These are phyloP conservation scores for Drosophila obscura DNA, from an alignment of 1,140 invertebrate genomes.

Conservation along the genomic window DNA sequence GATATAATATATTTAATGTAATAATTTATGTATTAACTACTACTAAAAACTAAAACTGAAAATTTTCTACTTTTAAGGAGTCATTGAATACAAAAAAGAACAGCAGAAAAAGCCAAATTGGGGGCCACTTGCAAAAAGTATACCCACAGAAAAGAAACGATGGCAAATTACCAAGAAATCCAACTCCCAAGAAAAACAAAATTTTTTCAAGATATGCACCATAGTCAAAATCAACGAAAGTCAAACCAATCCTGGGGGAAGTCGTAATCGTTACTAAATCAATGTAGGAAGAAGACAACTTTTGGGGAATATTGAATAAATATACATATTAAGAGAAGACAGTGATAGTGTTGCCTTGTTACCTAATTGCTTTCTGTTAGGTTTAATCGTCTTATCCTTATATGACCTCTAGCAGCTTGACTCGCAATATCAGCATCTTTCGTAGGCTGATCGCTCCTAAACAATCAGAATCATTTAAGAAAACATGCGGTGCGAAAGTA, in stretches of 20 bases:
- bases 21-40: slow-evolving; percentile 79
- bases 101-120: slow-evolving; percentile 48
- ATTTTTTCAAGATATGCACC: slow-evolving; percentile 34
- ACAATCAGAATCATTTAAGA: too few relatives aligned
- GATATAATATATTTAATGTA: slow-evolving; percentile 75
- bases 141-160: slow-evolving; percentile 26
- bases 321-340: slow-evolving; percentile 45
- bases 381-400: too few relatives aligned
- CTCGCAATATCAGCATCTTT: too few relatives aligned
- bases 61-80: slow-evolving; percentile 61
- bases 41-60: slow-evolving; percentile 65
- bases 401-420: too few relatives aligned
- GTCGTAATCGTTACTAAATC: slow-evolving; percentile 53
- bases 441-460: too few relatives aligned
- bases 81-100: slow-evolving; percentile 32
- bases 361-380: neutral
- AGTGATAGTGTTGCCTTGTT: slow-evolving; percentile 2
- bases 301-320: slow-evolving; percentile 66
- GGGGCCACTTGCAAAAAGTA: slow-evolving; percentile 39
- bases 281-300: slow-evolving; percentile 50
- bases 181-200: slow-evolving; percentile 39
- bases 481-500: too few relatives aligned
- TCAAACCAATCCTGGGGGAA: slow-evolving; percentile 48
- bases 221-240: slow-evolving; percentile 38
- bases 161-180: slow-evolving; percentile 44